phyloP scores from a whole-genome alignment of 1,140 invertebrate species.

The Temnothorax longispinosus region DNA sequence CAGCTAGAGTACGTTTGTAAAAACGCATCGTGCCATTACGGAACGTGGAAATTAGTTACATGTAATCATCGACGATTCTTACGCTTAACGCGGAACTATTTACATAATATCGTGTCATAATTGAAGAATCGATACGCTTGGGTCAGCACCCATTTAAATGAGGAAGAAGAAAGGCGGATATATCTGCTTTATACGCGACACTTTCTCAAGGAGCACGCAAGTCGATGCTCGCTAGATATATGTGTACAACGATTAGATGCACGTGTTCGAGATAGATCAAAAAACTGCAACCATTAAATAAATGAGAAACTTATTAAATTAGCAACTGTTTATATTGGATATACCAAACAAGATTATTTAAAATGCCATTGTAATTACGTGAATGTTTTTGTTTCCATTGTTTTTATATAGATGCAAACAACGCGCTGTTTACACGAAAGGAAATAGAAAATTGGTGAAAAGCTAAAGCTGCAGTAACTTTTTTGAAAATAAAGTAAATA shows the following conservation, averaged over 20 bases:
- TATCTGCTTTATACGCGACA: slow-evolving; percentile 11
- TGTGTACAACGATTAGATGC: background rate
- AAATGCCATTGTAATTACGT: background rate
- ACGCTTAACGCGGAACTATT: slow-evolving; percentile 11
- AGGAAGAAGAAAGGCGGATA: slow-evolving; percentile 22
- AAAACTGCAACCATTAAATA: background rate
- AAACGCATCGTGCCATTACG: background rate
- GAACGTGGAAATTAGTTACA: background rate
- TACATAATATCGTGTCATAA: slow-evolving; percentile 20
- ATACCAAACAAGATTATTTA: background rate
- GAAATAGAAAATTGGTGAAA: background rate
- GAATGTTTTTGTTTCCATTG: background rate
- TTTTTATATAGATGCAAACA: background rate
- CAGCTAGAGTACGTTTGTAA: background rate
- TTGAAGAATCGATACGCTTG: background rate
- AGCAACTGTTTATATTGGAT: too few species aligned
- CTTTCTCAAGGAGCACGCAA: slow-evolving; percentile 2
- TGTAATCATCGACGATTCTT: slow-evolving; percentile 26
- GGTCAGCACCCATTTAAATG: background rate
- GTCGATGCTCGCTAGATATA: background rate
- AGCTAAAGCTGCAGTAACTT: background rate
- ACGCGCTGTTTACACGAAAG: background rate
- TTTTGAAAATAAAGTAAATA: background rate
- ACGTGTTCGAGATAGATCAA: slow-evolving; percentile 9
- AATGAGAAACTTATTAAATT: background rate